Evolutionary conservation across 2,113 vertebrate genomes (phyloP).

Genomic region (Anseranas semipalmata): DNA sequence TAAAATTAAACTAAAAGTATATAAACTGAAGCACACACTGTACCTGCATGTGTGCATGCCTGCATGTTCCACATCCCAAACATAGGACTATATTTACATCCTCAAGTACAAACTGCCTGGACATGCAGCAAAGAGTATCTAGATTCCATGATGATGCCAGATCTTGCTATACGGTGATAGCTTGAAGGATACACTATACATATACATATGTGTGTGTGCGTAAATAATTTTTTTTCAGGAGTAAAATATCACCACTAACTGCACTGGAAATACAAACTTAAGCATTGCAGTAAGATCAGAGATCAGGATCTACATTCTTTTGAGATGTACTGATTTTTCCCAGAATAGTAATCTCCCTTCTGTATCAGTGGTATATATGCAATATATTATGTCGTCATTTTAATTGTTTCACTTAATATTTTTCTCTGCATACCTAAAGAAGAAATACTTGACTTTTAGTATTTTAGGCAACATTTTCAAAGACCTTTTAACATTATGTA

Average conservation of each 20-base stretch:
- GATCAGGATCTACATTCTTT: background rate
- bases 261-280: background rate
- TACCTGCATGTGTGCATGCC: too few relatives aligned
- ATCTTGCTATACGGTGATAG: too few relatives aligned
- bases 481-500: background rate
- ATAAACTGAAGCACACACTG: background rate
- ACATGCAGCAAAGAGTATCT: too few relatives aligned
- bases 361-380: background rate
- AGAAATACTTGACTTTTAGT: background rate
- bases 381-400: background rate
- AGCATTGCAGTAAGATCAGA: background rate
- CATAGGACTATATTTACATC: too few relatives aligned
- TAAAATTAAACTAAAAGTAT: background rate
- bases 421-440: background rate
- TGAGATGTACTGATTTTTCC: background rate
- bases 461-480: background rate
- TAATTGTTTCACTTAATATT: background rate
- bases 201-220: fast-evolving
- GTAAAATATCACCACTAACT: background rate
- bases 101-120: too few relatives aligned
- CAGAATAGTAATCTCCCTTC: background rate
- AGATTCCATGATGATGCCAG: too few relatives aligned
- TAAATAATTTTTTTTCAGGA: background rate
- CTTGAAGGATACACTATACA: background rate
- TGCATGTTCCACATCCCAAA: too few relatives aligned